Base-by-base conservation (phyloP, 1,140 invertebrate genomes). In the Potamilus streckersoni region DNA sequence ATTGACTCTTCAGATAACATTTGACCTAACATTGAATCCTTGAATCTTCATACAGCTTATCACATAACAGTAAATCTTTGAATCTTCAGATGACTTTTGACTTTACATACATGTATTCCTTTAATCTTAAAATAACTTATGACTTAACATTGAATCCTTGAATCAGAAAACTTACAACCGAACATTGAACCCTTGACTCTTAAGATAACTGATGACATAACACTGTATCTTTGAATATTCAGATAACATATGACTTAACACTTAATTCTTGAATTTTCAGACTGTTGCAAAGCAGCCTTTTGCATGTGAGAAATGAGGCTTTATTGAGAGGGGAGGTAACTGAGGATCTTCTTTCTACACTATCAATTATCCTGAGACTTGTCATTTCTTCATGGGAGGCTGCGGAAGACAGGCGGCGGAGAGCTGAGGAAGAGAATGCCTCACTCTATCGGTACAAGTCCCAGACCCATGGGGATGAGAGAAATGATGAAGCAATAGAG, bases 371-470 rank as follows among this genome's bases (percentile, higher is more conserved):
- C 16, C 74, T 88, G 19, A 70, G 80, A 27, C 67, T 78, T 23
- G 88, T 88, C 75, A 93, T 95, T 1, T 84, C 91, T 19, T 89
- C 93, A 0, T 98, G 96, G 96, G 92, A 93, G 83, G 91, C 93
- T 63, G 93, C 96, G 77, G 92, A 96, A 83, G 92, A 93, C 70
- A 92, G 93, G 64, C 92, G 92, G 31, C 92, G 93, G 79, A 91
- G 91, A 79, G 92, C 93, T 79, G 93, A 94, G 78, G 91, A 92
- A 58, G 94, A 96, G 81, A 93, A 95, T 71, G 94, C 96, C 67
- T 94, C 93, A 82, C 87, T 98, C 15, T 98, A 96, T 89, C 93
- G 94, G 73, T 95, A 93, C 56, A 96, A 94, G 91, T 88, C 83
- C 31, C 78, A 84, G 72, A 78, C 74, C 61, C 82, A 87, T 64